phyloP scores from a whole-genome alignment of 2,888 invertebrate genomes.

The Limnephilus marmoratus region DNA sequence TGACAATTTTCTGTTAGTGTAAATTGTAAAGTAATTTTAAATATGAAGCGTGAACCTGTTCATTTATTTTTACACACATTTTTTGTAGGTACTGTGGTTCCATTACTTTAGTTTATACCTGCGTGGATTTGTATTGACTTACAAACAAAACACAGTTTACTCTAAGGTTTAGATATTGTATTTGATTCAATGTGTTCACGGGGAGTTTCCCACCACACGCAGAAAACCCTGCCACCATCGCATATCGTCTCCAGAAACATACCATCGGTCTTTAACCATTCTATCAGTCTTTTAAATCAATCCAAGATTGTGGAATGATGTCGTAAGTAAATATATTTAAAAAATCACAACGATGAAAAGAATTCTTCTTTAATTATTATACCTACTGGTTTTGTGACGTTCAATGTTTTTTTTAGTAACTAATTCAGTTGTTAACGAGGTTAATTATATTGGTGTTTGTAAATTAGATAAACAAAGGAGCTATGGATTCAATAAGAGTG shows the following conservation, averaged over 20 bases:
- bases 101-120: constrained; percentile 16
- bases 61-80: constrained; percentile 50
- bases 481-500: background rate
- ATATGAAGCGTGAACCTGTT: constrained; percentile 50
- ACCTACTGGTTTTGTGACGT: background rate
- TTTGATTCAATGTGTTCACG: constrained; percentile 19
- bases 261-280: background rate
- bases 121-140: constrained; percentile 14
- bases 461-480: constrained; percentile 5
- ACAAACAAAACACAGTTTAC: constrained; percentile 29
- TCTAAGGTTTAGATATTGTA: constrained; percentile 19
- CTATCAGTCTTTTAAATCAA: background rate
- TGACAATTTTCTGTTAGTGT: constrained; percentile 54
- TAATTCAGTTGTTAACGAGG: background rate
- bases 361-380: constrained; percentile 7
- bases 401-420: background rate
- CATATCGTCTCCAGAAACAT: background rate
- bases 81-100: constrained; percentile 43
- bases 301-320: background rate
- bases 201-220: background rate
- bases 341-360: background rate
- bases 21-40: constrained; percentile 62
- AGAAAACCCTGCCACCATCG: background rate
- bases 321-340: background rate
- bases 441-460: constrained; percentile 6